Percentiles rank a stretch among this genome's conserved stretches.
phyloP scores from a whole-genome alignment of 2,797 vertebrate species.

The Enteromius radiatus region DNA sequence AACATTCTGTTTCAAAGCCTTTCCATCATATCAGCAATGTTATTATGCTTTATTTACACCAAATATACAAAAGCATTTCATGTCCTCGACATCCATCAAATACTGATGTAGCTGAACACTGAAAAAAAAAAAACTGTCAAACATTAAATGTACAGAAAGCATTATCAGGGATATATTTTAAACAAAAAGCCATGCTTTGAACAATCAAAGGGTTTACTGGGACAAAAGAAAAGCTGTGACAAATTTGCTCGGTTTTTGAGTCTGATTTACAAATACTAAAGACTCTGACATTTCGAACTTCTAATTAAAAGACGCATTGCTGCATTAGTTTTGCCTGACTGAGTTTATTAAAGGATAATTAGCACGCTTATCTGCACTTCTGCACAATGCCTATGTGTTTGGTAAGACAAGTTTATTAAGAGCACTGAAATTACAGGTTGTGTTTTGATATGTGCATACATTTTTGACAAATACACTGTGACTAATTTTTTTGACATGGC shows the following conservation, averaged over 20 bases:
- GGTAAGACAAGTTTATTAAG: conserved; percentile 56
- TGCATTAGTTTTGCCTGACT: conserved; percentile 62
- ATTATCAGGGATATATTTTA: conserved; percentile 27
- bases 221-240: conserved; percentile 52
- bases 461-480: conserved; percentile 44
- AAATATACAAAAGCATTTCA: conserved; percentile 41
- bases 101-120: conserved; percentile 34
- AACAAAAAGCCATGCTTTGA: conserved; percentile 39
- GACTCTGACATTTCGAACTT: conserved; percentile 55
- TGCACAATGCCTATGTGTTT: conserved; percentile 55
- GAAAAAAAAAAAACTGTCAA: not conserved
- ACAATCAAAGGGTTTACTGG: conserved; percentile 44
- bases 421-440: conserved; percentile 41
- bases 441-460: conserved; percentile 42
- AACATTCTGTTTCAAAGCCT: conserved; percentile 25
- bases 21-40: conserved; percentile 33
- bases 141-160: conserved; percentile 36
- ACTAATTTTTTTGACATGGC: conserved; percentile 46
- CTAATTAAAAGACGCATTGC: conserved; percentile 61
- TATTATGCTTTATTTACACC: conserved; percentile 32
- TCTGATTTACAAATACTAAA: conserved; percentile 54
- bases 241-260: conserved; percentile 42
- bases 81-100: conserved; percentile 39
- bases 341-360: conserved; percentile 61
- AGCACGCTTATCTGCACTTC: conserved; percentile 53